Percentiles rank a stretch among this genome's conserved stretches.
Evolutionary conservation across 37 sponge, comb jelly and placozoan species (phyloP).

Genomic region (Geodia barretti): DNA sequence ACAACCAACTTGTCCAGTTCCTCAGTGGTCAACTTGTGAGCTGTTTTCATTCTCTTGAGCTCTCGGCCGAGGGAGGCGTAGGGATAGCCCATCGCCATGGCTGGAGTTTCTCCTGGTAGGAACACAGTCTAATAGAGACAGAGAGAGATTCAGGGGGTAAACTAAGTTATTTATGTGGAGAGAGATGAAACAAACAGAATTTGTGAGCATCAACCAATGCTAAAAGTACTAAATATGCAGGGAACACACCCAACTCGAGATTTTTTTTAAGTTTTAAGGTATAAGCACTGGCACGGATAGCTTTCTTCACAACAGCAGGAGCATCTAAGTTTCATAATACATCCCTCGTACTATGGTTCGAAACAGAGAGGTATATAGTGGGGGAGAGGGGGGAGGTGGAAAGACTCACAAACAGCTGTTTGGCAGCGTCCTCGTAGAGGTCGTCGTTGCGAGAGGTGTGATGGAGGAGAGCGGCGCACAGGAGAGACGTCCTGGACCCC

Average conservation of each 20-base stretch:
- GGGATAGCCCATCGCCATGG: not conserved
- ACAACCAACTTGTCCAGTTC: conserved; percentile 25
- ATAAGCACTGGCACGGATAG: no score
- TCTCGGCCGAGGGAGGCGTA: not conserved
- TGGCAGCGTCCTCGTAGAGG: conserved; percentile 14
- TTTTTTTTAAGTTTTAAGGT: no score
- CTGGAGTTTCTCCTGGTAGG: not conserved
- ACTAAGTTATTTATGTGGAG: no score
- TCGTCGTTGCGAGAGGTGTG: conserved; percentile 26
- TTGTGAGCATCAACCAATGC: no score
- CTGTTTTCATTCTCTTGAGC: not conserved
- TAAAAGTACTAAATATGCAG: not conserved
- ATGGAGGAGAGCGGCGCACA: conserved; percentile 21
- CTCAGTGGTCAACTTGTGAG: conserved; percentile 6
- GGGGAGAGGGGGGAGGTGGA: not conserved
- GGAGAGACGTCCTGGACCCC: conserved; percentile 17
- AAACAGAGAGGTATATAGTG: not conserved
- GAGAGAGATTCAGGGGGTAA: no score
- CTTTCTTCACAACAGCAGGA: no score
- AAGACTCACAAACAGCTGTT: conserved; percentile 34
- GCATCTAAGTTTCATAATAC: no score
- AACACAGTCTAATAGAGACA: not conserved
- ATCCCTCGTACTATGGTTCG: no score
- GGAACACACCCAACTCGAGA: no score
- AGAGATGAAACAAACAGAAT: not conserved